phyloP scores from a whole-genome alignment of 2,888 invertebrate species.

The Noctuana brunneofusca region DNA sequence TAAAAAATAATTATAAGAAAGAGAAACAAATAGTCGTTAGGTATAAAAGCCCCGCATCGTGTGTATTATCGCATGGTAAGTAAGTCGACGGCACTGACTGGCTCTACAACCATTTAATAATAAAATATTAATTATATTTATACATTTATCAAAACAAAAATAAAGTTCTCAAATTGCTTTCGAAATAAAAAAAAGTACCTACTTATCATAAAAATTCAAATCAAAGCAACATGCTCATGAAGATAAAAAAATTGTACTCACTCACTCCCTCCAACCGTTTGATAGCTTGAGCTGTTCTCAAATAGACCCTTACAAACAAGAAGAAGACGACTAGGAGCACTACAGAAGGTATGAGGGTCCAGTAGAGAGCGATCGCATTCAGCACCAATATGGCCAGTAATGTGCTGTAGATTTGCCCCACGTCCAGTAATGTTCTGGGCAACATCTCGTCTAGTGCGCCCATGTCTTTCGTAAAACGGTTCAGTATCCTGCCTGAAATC shows the following conservation, averaged over 20 bases:
- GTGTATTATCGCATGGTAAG: too few relatives aligned
- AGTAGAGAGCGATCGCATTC: constrained; percentile 84
- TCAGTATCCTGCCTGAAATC: constrained; percentile 86
- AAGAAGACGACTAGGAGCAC: constrained; percentile 83
- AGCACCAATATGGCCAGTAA: constrained; percentile 83
- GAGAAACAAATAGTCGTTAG: too few relatives aligned
- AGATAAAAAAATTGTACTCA: constrained; percentile 63
- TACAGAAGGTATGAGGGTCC: constrained; percentile 82
- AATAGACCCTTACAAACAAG: constrained; percentile 83
- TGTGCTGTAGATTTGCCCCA: constrained; percentile 80
- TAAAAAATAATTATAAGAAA: too few relatives aligned
- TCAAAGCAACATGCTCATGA: too few relatives aligned
- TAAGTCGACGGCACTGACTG: too few relatives aligned
- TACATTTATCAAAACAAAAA: not conserved
- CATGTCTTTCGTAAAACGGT: constrained; percentile 93
- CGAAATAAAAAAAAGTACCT: too few relatives aligned
- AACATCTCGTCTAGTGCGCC: constrained; percentile 90
- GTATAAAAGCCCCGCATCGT: too few relatives aligned
- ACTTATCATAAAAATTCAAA: too few relatives aligned
- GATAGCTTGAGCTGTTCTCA: constrained; percentile 87
- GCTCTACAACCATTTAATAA: too few relatives aligned
- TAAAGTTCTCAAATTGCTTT: too few relatives aligned
- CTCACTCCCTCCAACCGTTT: constrained; percentile 85
- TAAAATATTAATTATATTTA: too few relatives aligned
- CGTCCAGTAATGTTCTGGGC: constrained; percentile 87